Percentiles rank a stretch among this genome's conserved stretches.
Evolutionary conservation across 2,888 invertebrate species (phyloP).

Genomic region (Agrochola circellaris): DNA sequence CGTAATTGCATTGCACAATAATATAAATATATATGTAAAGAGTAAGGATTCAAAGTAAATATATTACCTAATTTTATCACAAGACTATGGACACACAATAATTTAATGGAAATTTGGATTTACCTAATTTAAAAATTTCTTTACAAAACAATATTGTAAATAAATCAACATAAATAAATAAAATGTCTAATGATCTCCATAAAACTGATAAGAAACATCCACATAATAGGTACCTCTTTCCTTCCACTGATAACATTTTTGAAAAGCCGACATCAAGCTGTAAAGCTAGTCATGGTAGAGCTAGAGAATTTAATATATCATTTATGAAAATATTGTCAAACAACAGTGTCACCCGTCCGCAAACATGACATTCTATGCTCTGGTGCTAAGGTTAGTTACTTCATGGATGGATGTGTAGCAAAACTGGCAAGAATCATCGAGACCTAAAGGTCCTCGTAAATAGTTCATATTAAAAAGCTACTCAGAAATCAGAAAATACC

Average conservation of each 20-base stretch:
- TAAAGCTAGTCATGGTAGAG: slow-evolving; percentile 86
- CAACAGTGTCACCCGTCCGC: slow-evolving; percentile 82
- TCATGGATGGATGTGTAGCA: slow-evolving; percentile 89
- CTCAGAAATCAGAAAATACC: slow-evolving; percentile 84
- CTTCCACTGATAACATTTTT: slow-evolving; percentile 89
- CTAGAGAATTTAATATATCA: slow-evolving; percentile 87
- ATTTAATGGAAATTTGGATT: slow-evolving; percentile 70
- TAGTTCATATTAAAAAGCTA: slow-evolving; percentile 81
- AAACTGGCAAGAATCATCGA: slow-evolving; percentile 87
- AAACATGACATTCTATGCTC: slow-evolving; percentile 82
- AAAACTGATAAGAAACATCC: slow-evolving; percentile 79
- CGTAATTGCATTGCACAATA: slow-evolving; percentile 81
- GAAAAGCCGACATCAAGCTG: slow-evolving; percentile 90
- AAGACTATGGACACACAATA: slow-evolving; percentile 80
- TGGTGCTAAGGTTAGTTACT: slow-evolving; percentile 82
- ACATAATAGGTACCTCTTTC: slow-evolving; percentile 89
- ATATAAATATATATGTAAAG: slow-evolving; percentile 82
- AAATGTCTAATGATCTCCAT: slow-evolving; percentile 75
- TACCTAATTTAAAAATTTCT: slow-evolving; percentile 74
- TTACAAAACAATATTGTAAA: slow-evolving; percentile 78
- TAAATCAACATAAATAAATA: slow-evolving; percentile 73
- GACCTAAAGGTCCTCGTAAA: slow-evolving; percentile 75
- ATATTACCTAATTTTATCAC: slow-evolving; percentile 74
- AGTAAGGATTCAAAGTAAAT: slow-evolving; percentile 77
- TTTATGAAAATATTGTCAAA: slow-evolving; percentile 85